phyloP scores from a whole-genome alignment of 64 coral and sea anemone genomes.

The Anthopleura sola region DNA sequence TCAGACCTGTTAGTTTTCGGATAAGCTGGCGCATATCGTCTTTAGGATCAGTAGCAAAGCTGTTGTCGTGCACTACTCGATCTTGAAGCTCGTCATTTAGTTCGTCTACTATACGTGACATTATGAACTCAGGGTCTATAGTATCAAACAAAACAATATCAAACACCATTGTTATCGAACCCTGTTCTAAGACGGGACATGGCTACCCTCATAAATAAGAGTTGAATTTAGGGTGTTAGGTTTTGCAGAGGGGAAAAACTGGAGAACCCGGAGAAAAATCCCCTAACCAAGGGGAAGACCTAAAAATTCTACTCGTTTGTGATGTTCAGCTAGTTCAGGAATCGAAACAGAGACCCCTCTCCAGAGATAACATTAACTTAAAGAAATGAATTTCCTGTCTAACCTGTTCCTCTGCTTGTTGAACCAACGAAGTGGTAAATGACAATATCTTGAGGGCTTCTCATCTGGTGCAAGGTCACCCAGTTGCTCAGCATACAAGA shows the following conservation, averaged over 20 bases:
- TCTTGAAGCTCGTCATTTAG: conserved; percentile 12
- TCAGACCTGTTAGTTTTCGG: conserved; percentile 9
- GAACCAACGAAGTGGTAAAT: conserved; percentile 73
- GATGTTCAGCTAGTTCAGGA: no score
- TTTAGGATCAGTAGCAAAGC: neutral
- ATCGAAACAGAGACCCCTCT: no score
- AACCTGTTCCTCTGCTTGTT: conserved; percentile 63
- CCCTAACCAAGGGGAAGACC: no score
- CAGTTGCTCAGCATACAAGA: conserved; percentile 74
- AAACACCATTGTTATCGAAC: neutral
- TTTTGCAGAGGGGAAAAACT: no score
- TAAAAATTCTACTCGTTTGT: no score
- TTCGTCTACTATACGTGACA: conserved; percentile 33
- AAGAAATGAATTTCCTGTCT: neutral
- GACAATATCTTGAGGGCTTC: conserved; percentile 46
- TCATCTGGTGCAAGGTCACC: conserved; percentile 50
- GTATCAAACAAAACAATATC: neutral
- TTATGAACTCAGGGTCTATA: conserved; percentile 29
- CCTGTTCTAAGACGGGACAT: no score
- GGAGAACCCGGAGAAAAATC: no score
- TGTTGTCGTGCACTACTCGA: neutral
- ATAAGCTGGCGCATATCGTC: conserved; percentile 27
- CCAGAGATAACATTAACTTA: no score
- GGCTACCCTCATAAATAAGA: no score
- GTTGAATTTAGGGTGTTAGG: no score